Percentiles rank a stretch among this genome's conserved stretches.
Conservation (phyloP, 2,888 invertebrate species). For the Tipula unca region DNA sequence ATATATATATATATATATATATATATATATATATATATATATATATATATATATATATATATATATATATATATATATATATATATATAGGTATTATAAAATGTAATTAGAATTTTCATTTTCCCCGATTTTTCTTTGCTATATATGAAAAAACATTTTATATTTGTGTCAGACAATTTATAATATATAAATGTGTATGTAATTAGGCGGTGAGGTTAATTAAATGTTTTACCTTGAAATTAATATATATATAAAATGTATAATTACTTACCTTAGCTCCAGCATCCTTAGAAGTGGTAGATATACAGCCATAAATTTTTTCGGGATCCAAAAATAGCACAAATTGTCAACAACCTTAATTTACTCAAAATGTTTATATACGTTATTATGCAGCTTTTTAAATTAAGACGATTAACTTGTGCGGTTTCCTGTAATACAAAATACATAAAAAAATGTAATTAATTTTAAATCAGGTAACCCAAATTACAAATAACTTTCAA, state of each 20-base stretch:
- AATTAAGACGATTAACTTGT: background rate
- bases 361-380: background rate
- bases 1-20: too few species aligned
- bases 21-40: too few species aligned
- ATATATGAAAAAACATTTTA: background rate
- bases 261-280: conserved; percentile 2
- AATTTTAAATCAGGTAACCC: background rate
- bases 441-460: background rate
- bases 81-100: too few species aligned
- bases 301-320: background rate
- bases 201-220: background rate
- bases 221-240: background rate
- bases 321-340: background rate
- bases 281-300: background rate
- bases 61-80: too few species aligned
- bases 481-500: background rate
- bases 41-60: too few species aligned
- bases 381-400: background rate
- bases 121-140: too few species aligned
- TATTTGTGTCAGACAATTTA: background rate
- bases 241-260: background rate
- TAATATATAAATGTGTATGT: background rate
- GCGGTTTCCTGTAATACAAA: background rate
- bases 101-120: background rate
- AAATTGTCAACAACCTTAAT: background rate